phyloP scores from a whole-genome alignment of 1,140 invertebrate genomes.

The Coenobita brevimanus region DNA sequence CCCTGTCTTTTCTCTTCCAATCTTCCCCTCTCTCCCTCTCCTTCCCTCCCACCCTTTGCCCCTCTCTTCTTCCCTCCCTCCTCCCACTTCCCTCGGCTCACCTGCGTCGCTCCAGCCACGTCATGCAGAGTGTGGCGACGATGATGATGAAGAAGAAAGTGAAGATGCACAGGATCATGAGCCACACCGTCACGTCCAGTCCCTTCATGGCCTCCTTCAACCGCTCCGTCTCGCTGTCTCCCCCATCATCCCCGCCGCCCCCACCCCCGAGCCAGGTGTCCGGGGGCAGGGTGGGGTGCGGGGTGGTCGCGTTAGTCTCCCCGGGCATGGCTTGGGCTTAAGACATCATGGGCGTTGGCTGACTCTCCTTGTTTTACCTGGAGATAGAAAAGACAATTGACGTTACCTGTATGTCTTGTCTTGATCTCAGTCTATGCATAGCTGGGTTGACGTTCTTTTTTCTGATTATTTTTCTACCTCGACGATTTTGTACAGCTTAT shows the following conservation, averaged over 20 bases:
- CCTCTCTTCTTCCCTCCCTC: neutral
- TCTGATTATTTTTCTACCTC: too few species aligned
- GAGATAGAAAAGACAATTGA: too few species aligned
- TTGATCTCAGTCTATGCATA: too few species aligned
- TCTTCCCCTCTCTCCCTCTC: neutral
- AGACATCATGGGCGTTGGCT: too few species aligned
- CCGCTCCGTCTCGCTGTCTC: neutral
- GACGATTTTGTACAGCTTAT: too few species aligned
- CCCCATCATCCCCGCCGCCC: neutral
- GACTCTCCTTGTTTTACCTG: too few species aligned
- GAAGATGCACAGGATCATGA: constrained; percentile 30
- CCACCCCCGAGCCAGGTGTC: neutral
- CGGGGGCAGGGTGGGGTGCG: neutral
- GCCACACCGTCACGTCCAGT: constrained; percentile 29
- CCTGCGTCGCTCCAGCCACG: constrained; percentile 23
- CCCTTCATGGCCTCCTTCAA: neutral
- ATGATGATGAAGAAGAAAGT: constrained; percentile 52
- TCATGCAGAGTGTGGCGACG: constrained; percentile 18
- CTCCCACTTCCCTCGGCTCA: neutral
- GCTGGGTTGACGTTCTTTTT: too few species aligned
- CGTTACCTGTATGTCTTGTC: too few species aligned
- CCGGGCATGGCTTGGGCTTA: too few species aligned
- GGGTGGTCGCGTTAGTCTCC: neutral
- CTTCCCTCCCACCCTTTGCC: neutral
- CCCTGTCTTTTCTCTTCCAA: neutral